Base-by-base conservation (phyloP, 2,113 vertebrate species). In the Hystrix cristata region DNA sequence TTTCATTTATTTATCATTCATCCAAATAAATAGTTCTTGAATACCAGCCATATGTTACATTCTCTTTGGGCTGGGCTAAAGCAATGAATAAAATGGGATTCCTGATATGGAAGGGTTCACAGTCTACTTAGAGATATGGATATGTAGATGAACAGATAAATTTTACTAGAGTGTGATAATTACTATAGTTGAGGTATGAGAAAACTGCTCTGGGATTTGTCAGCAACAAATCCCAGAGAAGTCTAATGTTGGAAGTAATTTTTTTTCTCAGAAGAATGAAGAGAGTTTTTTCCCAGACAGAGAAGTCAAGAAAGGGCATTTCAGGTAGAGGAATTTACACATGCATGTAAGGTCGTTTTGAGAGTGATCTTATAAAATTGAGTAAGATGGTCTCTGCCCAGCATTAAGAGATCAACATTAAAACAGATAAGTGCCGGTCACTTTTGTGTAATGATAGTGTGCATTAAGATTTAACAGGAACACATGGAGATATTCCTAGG, bases 1-100 rank as follows among this genome's bases (percentile, higher is more conserved):
- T 48, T 93, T 91, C 4, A 67, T 88, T 85, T 85, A 74, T 92
- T 94, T 80, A 19, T 89, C 74, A 88, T 78, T 89, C 53, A 71
- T 96, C 72, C 84, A 62, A 88, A 91, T 31, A 88, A 60, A 59
- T 62, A 38, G 0, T 82, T 87, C 23, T 92, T 87, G 18, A 91
- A 19, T 27, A 51, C 78, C 27, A 85, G 18, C 5, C 11, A n/a
- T 74, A 48, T 80, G 13, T 71, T 91, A 43, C 48, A 3, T 82
- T 91, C 60, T 95, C 29, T 23, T 92, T 86, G 60, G 46, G n/a
- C 25, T 82, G 27, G 0, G 23, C 34, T 87, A 55, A 88, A 60
- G 18, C 14, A 79, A 27, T 59, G 18, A 91, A 74, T 74, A 74
- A 55, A 93, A 57, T 72, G 43, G 18, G 57, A 87, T 67, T 95